Evolutionary conservation across 2,888 invertebrate genomes (phyloP), one percentile per base, ranked within the genome.

Genomic region (Noctua fimbriata): DNA sequence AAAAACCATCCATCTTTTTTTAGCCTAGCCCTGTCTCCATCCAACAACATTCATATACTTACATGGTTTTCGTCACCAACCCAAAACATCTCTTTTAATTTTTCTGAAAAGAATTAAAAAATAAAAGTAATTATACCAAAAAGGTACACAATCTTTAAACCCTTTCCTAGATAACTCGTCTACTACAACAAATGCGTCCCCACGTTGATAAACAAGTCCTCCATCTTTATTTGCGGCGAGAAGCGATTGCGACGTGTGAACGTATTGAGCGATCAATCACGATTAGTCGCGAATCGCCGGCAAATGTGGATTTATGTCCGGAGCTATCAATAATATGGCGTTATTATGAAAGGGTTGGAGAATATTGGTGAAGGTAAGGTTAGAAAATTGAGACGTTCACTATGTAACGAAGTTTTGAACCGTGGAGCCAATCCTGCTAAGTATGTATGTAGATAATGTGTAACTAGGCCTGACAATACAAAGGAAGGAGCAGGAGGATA

Each of bases 181-280:
- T 28, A 16, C 14, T 14, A 32, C 28, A 72, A 65, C 16, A 55
- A 73, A 71, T 47, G 41, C 32, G 44, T 36, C 18, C 66, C 32
- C 32, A 49, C 10, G 24, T 69, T 49, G 41, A 52, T 81, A 77
- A 65, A 66, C 21, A 58, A 69, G 85, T 79, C 90, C 92, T 92
- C 86, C 85, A 85, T 83, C 80, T 81, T 76, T 78, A 73, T 85
- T 83, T 86, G 81, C 21, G 52, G 67, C 63, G 28, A 28, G 6
- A 0, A 55, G 47, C 44, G 47, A 36, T 18, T 4, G 44, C 14
- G 44, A 73, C 77, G 67, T 73, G 69, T 67, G 52, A 32, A 83
- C 75, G 67, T 80, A 83, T 81, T 69, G 80, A 65, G 7, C 41
- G 41, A 60, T 85, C 85, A 77, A 81, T 85, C 85, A 73, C 52